Percentiles rank a stretch among this genome's conserved stretches.
Evolutionary conservation across 2,797 vertebrate species (phyloP).

Genomic region (Adrianichthys oophorus): DNA sequence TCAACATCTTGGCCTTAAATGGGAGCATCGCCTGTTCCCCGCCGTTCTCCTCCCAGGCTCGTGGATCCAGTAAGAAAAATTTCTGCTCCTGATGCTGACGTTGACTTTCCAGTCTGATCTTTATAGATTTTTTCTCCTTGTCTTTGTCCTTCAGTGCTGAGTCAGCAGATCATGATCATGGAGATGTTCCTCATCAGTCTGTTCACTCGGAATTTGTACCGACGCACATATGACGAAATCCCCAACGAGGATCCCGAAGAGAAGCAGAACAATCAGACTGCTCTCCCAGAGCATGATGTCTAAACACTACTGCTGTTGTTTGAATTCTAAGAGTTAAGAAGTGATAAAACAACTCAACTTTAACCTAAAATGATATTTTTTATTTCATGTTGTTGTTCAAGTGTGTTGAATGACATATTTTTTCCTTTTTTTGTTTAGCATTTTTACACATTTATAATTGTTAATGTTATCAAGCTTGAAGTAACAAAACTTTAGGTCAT

Average conservation of each 20-base stretch:
- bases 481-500: too few relatives aligned
- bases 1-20: slow-evolving; percentile 81
- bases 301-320: slow-evolving; percentile 26
- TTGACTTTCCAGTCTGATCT: too few relatives aligned
- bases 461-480: too few relatives aligned
- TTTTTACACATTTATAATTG: too few relatives aligned
- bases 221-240: slow-evolving; percentile 73
- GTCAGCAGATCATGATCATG: slow-evolving; percentile 85
- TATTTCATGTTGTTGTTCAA: slow-evolving; percentile 4
- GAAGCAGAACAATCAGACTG: slow-evolving; percentile 39
- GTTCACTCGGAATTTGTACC: slow-evolving; percentile 76
- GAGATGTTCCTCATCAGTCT: slow-evolving; percentile 89
- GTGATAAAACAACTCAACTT: slow-evolving; percentile 2
- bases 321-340: not conserved
- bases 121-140: not conserved
- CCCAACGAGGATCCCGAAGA: slow-evolving; percentile 53
- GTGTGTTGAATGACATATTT: too few relatives aligned
- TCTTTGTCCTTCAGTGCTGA: slow-evolving; percentile 75
- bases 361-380: slow-evolving; percentile 1
- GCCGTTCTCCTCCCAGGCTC: slow-evolving; percentile 82
- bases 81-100: not conserved
- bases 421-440: too few relatives aligned
- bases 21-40: slow-evolving; percentile 82
- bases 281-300: slow-evolving; percentile 52
- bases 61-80: slow-evolving; percentile 82